A percentile compares a stretch with the other conserved stretches of the same genome.
Evolutionary conservation across 2,113 vertebrate genomes (phyloP).

Genomic region (Progne subis): DNA sequence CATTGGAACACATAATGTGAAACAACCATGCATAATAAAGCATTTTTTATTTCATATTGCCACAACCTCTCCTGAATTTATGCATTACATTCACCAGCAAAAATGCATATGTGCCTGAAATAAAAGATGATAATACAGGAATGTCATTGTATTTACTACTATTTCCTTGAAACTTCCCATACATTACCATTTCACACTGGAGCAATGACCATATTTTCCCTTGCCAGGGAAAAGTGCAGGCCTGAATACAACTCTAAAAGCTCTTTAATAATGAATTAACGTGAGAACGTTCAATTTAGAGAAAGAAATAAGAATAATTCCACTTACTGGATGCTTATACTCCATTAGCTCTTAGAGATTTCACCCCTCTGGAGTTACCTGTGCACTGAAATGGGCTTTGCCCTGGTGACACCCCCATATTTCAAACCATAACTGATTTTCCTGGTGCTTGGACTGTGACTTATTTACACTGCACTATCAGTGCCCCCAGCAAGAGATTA

Average conservation of each 20-base stretch:
- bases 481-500: neutral
- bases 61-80: slow-evolving; percentile 6
- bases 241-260: neutral
- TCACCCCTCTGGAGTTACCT: neutral
- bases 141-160: neutral
- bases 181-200: neutral
- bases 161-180: neutral
- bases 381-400: neutral
- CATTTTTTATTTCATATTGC: slow-evolving; percentile 32
- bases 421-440: neutral
- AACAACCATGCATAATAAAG: slow-evolving; percentile 12
- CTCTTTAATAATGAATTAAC: neutral
- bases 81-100: slow-evolving; percentile 4
- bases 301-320: neutral
- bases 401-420: neutral
- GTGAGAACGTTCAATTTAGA: neutral
- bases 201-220: neutral
- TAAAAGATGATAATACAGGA: neutral
- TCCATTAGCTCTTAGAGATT: neutral
- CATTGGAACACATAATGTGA: neutral
- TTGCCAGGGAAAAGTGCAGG: neutral
- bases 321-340: neutral
- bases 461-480: neutral
- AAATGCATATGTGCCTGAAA: slow-evolving; percentile 18
- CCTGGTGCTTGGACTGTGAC: neutral